These are phyloP conservation scores for Smittia aterrima DNA, from an alignment of 2,888 invertebrate species.

Conservation along the genomic window DNA sequence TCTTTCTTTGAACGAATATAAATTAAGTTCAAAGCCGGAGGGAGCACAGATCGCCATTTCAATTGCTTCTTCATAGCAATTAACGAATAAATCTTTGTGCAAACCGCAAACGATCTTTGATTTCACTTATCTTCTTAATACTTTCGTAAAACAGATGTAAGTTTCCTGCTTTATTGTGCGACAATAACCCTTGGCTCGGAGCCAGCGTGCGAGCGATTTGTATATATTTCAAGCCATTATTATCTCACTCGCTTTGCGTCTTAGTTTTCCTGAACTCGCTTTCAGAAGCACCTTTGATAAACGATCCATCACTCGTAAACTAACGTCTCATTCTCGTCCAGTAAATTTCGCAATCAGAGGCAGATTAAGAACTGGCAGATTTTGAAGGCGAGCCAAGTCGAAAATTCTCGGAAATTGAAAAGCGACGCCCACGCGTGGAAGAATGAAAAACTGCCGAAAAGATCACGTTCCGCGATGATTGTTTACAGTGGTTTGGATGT, in stretches of 20 bases:
- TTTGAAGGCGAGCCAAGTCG: slow-evolving; percentile 2
- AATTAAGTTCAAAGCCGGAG: not conserved
- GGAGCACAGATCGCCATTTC: not conserved
- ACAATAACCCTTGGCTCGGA: slow-evolving; percentile 5
- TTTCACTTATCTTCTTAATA: not conserved
- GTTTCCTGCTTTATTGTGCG: not conserved
- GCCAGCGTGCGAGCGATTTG: not conserved
- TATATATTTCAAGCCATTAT: not conserved
- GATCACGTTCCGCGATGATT: slow-evolving; percentile 10
- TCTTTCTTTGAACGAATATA: not conserved
- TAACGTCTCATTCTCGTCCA: not conserved
- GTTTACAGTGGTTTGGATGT: slow-evolving; percentile 13
- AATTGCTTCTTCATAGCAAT: not conserved
- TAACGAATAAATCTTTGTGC: not conserved
- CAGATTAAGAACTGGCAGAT: no score
- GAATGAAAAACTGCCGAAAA: slow-evolving; percentile 27
- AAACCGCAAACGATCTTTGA: slow-evolving; percentile 2
- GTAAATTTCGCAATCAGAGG: not conserved
- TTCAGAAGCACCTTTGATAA: no score
- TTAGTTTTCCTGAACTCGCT: not conserved
- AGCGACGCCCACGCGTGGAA: slow-evolving; percentile 16
- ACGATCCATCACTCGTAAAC: no score
- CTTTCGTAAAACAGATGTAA: slow-evolving; percentile 4
- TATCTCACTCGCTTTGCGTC: not conserved
- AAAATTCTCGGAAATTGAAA: slow-evolving; percentile 26